These are phyloP conservation scores for Laspeyria flexula DNA, from an alignment of 2,888 invertebrate species.

Conservation along the genomic window DNA sequence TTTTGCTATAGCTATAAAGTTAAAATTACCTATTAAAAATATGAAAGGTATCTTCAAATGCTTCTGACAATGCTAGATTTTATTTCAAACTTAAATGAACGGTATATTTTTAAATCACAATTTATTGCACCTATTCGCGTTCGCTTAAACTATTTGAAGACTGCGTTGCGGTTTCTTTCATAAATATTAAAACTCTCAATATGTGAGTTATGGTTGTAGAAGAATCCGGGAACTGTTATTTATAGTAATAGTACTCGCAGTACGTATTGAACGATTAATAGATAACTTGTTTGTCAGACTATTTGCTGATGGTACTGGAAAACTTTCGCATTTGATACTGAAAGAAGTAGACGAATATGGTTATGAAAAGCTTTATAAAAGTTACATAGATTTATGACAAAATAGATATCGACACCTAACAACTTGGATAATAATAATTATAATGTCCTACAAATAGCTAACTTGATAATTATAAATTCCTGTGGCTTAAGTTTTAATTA, in stretches of 20 bases:
- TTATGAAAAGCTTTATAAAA: background rate
- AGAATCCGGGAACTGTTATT: background rate
- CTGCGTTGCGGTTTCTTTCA: background rate
- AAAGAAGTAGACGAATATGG: background rate
- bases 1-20: too few relatives aligned
- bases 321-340: background rate
- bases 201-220: background rate
- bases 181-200: background rate
- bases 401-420: too few relatives aligned
- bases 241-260: background rate
- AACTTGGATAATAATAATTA: too few relatives aligned
- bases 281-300: constrained; percentile 3
- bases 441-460: too few relatives aligned
- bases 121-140: background rate
- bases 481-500: too few relatives aligned
- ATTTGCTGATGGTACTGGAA: background rate
- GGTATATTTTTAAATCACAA: background rate
- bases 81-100: background rate
- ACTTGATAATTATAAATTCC: too few relatives aligned
- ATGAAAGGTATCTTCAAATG: too few relatives aligned
- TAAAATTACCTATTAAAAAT: too few relatives aligned
- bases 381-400: too few relatives aligned
- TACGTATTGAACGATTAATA: background rate
- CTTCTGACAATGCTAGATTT: too few relatives aligned
- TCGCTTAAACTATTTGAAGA: background rate